Evolutionary conservation across 2,113 vertebrate genomes (phyloP).

Genomic region (human): GRCh38 chr3:107719501-107720000

Average conservation of each 20-base stretch:
- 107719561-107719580: conserved; percentile 14
- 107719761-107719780: neutral
- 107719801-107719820: neutral
- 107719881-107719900: conserved; percentile 29
- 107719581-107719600: neutral
- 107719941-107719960: neutral
- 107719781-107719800: neutral
- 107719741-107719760: neutral
- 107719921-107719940: neutral
- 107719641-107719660: conserved; percentile 12
- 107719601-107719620: neutral
- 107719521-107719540: conserved; percentile 5
- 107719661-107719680: neutral
- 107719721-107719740: neutral
- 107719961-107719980: neutral
- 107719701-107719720: neutral
- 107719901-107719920: neutral
- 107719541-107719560: conserved; percentile 6
- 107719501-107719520: neutral
- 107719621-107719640: conserved; percentile 14
- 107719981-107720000: neutral
- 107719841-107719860: neutral
- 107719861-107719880: neutral
- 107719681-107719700: neutral
- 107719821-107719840: neutral